phyloP scores from a whole-genome alignment of 2,888 invertebrate genomes.

The Subacronicta megacephala region DNA sequence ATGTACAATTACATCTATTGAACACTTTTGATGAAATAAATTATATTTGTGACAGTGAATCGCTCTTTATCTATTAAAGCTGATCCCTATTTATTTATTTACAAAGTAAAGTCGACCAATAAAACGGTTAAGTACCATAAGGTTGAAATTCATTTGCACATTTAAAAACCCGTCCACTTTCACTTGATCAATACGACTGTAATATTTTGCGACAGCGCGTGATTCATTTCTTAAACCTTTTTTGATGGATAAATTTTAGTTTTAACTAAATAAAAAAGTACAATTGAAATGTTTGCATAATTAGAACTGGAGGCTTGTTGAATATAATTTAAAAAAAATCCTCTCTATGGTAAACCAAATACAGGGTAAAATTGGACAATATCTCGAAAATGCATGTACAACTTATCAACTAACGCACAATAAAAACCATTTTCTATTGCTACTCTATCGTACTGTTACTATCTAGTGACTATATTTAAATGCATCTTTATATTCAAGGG shows the following conservation, averaged over 20 bases:
- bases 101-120: slow-evolving; percentile 49
- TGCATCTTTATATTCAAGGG: slow-evolving; percentile 46
- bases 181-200: no score
- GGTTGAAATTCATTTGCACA: neutral
- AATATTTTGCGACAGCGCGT: no score
- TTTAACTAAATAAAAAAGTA: no score
- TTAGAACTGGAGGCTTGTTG: no score
- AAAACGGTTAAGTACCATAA: neutral
- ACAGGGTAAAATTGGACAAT: no score
- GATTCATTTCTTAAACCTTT: no score
- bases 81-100: slow-evolving; percentile 68
- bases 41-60: slow-evolving; percentile 62
- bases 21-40: slow-evolving; percentile 72
- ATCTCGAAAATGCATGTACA: neutral
- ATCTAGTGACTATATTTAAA: slow-evolving; percentile 65
- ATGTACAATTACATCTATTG: slow-evolving; percentile 74
- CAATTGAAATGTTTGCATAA: no score
- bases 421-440: neutral
- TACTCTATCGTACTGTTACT: slow-evolving; percentile 1
- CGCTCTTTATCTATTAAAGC: slow-evolving; percentile 78
- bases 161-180: neutral
- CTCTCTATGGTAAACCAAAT: no score
- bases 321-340: no score
- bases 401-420: neutral
- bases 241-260: no score